A percentile compares a stretch with the other conserved stretches of the same genome.
Evolutionary conservation across 2,888 invertebrate species (phyloP).

Genomic region (Sisyra terminalis): DNA sequence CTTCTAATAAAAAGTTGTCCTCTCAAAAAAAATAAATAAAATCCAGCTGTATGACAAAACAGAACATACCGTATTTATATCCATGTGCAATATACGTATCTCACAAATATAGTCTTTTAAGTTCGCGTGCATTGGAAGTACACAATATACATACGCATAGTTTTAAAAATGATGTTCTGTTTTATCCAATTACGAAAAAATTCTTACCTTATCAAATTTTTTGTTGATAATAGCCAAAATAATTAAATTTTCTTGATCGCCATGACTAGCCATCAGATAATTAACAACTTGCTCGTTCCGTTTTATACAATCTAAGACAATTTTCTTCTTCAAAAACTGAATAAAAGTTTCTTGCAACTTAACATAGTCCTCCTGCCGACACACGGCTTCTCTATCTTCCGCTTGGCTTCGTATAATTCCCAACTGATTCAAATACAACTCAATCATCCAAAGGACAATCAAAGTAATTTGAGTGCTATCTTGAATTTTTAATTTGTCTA

Average conservation of each 20-base stretch:
- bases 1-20: too few relatives aligned
- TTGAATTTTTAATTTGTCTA: constrained; percentile 50
- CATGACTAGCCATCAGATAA: constrained; percentile 84
- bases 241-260: constrained; percentile 80
- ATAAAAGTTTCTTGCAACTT: constrained; percentile 62
- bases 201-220: constrained; percentile 61
- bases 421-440: constrained; percentile 78
- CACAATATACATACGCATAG: too few relatives aligned
- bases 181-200: too few relatives aligned
- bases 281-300: constrained; percentile 74
- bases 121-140: too few relatives aligned
- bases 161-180: too few relatives aligned
- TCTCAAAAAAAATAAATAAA: too few relatives aligned
- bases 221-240: constrained; percentile 75
- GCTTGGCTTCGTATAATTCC: constrained; percentile 33
- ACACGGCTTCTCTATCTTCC: constrained; percentile 21
- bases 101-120: too few relatives aligned
- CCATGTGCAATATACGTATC: too few relatives aligned
- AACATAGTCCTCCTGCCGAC: constrained; percentile 28
- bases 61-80: too few relatives aligned
- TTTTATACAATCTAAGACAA: constrained; percentile 62
- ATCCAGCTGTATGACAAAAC: too few relatives aligned
- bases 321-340: constrained; percentile 50
- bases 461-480: constrained; percentile 84
- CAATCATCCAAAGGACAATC: constrained; percentile 88